Base-by-base conservation (phyloP, 2,888 invertebrate genomes). In the Brenthis hecate region DNA sequence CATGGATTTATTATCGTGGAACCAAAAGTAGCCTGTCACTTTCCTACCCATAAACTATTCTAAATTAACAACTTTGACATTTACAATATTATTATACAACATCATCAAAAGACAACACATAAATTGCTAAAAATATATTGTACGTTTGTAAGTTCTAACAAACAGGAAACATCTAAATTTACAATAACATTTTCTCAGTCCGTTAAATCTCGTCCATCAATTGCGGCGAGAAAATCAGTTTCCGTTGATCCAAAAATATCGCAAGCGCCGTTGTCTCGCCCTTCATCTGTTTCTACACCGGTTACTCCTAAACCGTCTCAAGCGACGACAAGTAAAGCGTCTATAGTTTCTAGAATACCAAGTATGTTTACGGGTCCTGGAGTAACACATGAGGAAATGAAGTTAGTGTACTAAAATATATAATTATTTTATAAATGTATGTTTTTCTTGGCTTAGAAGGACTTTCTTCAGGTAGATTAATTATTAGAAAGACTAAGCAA, bases 121-220 rank as follows among this genome's bases (percentile, higher is more conserved):
- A 19, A 19, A 19, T 19, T 19, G 19, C 1, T 19, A 1, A 19
- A 19, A 19, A 19, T 19, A 19, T 19, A 19, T 19, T 19, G 28
- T 28, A 28, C 28, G 28, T 28, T 4, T 28, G 28, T 28, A 36
- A 36, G 36, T 36, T 36, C 11, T 43, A 43, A 43, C 8, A 16
- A 53, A n/a, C 16, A 53, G 11, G n/a, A 16, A 6, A 19, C 16
- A 53, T n/a, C 6, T n/a, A 51, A 4, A 55, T 23, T 48, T 13
- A n/a, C n/a, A 23, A 50, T 23, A 19, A 16, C 5, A n/a, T 6
- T 51, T 28, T 60, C 57, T 6, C 16, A 73, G 72, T 65, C 53
- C 48, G 65, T 55, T 43, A 74, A 57, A 56, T 72, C 65, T 91
- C 95, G 76, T 91, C 93, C 65, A 94, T 11, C 36, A 2, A 43